Evolutionary conservation across 1,140 invertebrate species (phyloP), one percentile per base, ranked within the genome.

Genomic region (Lucilia cuprina): DNA sequence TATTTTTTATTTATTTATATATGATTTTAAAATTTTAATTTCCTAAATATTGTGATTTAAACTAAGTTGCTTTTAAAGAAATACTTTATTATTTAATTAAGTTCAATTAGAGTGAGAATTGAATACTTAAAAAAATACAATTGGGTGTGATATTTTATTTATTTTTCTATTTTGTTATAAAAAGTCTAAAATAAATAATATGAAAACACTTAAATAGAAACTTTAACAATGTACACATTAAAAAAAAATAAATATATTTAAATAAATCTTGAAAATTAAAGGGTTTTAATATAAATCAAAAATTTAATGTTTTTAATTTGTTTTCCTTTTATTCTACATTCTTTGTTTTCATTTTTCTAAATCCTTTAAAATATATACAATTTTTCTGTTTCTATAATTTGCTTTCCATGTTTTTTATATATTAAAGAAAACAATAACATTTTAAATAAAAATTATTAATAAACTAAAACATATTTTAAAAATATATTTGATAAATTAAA

Each of bases 21-120:
- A 49, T 47, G 9, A 47, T 12, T 78, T 78, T n/a, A n/a, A 47
- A 5, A 47, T 78, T 78, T 17, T 25, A 80, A 50, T 50, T 80
- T 80, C 77, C 77, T 80, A 49, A 80, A 80, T 50, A 12, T 70
- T 80, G 77, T 80, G 77, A 80, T 80, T 47, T 80, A 80, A 21
- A 35, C n/a, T 80, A 80, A 80, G 77, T 80, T 80, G 77, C 12
- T 77, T 41, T 77, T n/a, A 34, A 21, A 41, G 14, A 21, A 49
- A 80, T 50, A 80, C 21, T 25, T 70, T 21, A 41, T 41, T 41
- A 4, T 60, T 60, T 17, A 60, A 21, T 70, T 70, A 5, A 80
- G 12, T 49, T 19, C 41, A 50, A 35, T 50, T 19, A 80, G 77
- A 50, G 77, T 80, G 77, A 80, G 75, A 41, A 19, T 70, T n/a